Base-by-base conservation (phyloP, 2,113 vertebrate genomes). In the Progne subis region DNA sequence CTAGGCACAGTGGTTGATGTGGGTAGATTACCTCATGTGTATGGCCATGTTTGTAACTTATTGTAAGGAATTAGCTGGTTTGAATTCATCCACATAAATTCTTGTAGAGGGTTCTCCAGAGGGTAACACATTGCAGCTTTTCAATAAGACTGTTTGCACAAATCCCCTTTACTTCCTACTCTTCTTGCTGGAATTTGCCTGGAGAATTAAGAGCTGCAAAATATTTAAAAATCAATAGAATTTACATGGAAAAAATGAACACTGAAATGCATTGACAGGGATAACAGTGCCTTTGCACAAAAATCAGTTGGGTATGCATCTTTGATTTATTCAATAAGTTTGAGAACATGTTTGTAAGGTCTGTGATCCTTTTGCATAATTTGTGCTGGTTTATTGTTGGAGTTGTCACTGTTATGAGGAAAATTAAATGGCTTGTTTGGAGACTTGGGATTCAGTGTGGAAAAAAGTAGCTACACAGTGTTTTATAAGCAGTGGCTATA, bases 401-500 rank as follows among this genome's bases (percentile, higher is more conserved):
- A 87, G 44, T 95, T 95, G 86, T 87, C 86, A 76, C n/a, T 82
- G 61, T 84, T 94, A 76, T 0, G 17, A 89, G 31, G 77, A 76
- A 92, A 94, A 95, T 78, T 82, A 95, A 95, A 91, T 86, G 53
- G 46, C 65, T 94, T 94, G 53, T 92, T 95, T 87, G 74, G 91
- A 82, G 70, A 32, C 69, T 87, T 82, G 91, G 86, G 89, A 95
- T 89, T 89, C 81, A 53, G 49, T 28, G n/a, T 84, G 67, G 60
- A 61, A 78, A 86, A 92, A 94, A 75, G 65, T 72, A 91, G 52
- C 52, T 60, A 69, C 46, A 37, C 41, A 43, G 4, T 91, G 53
- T 95, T 91, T 92, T 82, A 16, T 84, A 92, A 91, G 50, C 41
- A 82, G 49, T 57, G 41, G 53, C 61, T 79, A 72, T 92, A 94